A percentile compares a stretch with the other conserved stretches of the same genome.
Evolutionary conservation across 1,140 invertebrate species (phyloP).

Genomic region (Eubasilissa regina): DNA sequence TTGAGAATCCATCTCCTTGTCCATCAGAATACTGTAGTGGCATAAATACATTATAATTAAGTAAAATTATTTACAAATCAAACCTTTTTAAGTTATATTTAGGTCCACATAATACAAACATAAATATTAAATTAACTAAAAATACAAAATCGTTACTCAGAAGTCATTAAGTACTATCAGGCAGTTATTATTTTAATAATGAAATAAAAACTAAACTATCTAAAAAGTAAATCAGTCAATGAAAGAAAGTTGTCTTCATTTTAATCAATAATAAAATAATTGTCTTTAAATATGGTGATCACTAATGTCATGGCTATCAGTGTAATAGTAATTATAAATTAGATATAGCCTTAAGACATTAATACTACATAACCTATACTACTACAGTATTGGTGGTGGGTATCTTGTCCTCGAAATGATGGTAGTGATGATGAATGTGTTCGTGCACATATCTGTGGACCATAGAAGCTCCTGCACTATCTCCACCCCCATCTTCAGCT

Average conservation of each 20-base stretch:
- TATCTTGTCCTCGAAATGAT: conserved; percentile 76
- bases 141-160: conserved; percentile 15
- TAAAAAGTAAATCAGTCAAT: conserved; percentile 59
- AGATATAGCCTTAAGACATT: conserved; percentile 26
- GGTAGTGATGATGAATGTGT: conserved; percentile 88
- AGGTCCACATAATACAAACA: conserved; percentile 27
- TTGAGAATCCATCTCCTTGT: conserved; percentile 56
- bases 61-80: conserved; percentile 28
- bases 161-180: conserved; percentile 57
- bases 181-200: conserved; percentile 51
- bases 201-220: conserved; percentile 52
- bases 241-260: conserved; percentile 47
- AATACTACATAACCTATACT: conserved; percentile 49
- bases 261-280: conserved; percentile 42
- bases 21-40: conserved; percentile 57
- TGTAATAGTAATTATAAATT: conserved; percentile 26
- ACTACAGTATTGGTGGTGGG: conserved; percentile 55
- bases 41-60: conserved; percentile 38
- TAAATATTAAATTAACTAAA: conserved; percentile 36
- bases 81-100: conserved; percentile 12
- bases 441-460: conserved; percentile 81
- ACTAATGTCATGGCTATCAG: conserved; percentile 50
- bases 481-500: conserved; percentile 61
- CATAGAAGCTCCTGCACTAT: conserved; percentile 63
- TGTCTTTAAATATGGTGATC: conserved; percentile 52